These are phyloP conservation scores for Platerodrilus igneus DNA, from an alignment of 2,888 invertebrate species.

Conservation along the genomic window DNA sequence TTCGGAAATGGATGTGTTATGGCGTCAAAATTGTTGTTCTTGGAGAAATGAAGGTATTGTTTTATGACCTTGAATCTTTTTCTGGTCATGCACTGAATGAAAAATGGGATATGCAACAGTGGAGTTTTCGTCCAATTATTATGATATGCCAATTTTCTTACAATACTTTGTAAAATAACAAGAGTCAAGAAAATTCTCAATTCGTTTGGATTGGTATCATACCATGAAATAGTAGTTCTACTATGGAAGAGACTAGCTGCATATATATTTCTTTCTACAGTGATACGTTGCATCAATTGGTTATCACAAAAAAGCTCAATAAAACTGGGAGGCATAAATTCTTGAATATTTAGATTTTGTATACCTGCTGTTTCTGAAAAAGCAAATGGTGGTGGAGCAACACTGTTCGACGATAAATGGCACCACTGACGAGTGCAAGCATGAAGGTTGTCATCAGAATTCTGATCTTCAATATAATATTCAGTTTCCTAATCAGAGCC, in stretches of 20 bases:
- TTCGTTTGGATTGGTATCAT: constrained; percentile 4
- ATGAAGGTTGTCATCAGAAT: not conserved
- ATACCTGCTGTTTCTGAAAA: constrained; percentile 1
- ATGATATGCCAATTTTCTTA: constrained; percentile 1
- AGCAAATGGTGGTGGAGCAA: not conserved
- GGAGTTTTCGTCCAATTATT: constrained; percentile 4
- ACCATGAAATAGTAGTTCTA: constrained; percentile 1
- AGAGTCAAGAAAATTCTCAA: not conserved
- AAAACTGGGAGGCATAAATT: not conserved
- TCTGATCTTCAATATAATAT: not conserved
- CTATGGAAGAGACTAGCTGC: not conserved
- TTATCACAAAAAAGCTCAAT: constrained; percentile 1
- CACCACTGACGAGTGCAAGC: constrained; percentile 1
- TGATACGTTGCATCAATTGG: constrained; percentile 2
- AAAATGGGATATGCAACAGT: constrained; percentile 2
- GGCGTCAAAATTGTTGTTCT: constrained; percentile 9
- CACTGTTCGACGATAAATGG: not conserved
- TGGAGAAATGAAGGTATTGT: not conserved
- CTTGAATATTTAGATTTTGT: constrained; percentile 1
- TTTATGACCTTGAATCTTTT: not conserved
- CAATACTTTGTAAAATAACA: constrained; percentile 2
- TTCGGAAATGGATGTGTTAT: constrained; percentile 15
- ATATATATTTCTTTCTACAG: constrained; percentile 1
- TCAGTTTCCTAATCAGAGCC: not conserved
- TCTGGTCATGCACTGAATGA: not conserved